Base-by-base conservation (phyloP, 2,797 vertebrate genomes). In the Austrolebias charrua region DNA sequence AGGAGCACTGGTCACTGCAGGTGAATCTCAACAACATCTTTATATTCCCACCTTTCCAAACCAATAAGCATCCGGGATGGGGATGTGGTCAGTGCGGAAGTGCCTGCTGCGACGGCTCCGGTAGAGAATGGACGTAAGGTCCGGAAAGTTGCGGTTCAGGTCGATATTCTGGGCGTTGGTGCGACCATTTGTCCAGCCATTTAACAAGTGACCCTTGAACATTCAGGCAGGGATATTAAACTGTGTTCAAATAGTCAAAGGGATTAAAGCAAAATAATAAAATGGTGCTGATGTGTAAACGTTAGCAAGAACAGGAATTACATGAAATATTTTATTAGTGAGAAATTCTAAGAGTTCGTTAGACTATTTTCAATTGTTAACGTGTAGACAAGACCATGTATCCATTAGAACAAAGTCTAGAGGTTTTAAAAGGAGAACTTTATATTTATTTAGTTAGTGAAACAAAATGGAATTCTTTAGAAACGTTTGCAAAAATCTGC, bases 101-200 rank as follows among this genome's bases (percentile, higher is more conserved):
- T 91, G 84, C 15, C 83, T 91, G 71, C 92, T 91, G 28, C 90
- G 93, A 0, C 92, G 92, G 72, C 95, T 93, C 55, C 91, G 93
- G 86, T 98, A 97, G 78, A 92, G 94, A 70, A 95, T 76, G 0
- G 95, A 95, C 0, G 97, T 99, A 70, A 99, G 90, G 88, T 99
- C 97, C 0, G 98, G 98, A 82, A 99, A 99, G 81, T 99, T 98
- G 57, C 97, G 94, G 84, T 99, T 99, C 71, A 99, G 91, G 80
- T 99, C 98, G 33, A 99, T 85, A 81, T 92, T 98, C 90, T 99
- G 96, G 0, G 95, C 91, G 0, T 97, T 99, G 63, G 92, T 89
- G 18, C 98, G 90, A 11, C 97, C 98, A 0, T 90, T 96, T 14
- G 93, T 93, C 98, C 98, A 98, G 44, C 95, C 93, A 0, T 99